A percentile compares a stretch with the other conserved stretches of the same genome.
phyloP scores from a whole-genome alignment of 2,797 vertebrate species.

The Ispidina lecontei region DNA sequence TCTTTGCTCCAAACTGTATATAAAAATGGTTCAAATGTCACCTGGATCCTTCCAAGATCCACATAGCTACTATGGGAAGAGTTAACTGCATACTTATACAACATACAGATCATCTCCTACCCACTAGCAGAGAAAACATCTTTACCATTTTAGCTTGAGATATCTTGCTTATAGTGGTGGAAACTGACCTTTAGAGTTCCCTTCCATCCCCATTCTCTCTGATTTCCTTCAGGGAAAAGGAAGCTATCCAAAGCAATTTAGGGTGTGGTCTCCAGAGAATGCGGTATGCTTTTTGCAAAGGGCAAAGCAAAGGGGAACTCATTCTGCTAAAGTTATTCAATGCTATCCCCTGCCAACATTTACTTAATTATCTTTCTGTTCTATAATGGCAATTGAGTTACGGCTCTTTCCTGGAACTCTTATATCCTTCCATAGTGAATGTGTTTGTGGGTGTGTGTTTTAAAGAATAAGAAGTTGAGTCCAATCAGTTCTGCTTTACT shows the following conservation, averaged over 20 bases:
- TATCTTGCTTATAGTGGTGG: neutral
- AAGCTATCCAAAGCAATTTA: constrained; percentile 38
- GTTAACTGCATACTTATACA: neutral
- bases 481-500: constrained; percentile 41
- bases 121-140: neutral
- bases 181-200: neutral
- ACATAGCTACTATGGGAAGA: neutral
- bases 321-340: constrained; percentile 52
- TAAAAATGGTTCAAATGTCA: neutral
- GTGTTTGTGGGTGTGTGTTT: constrained; percentile 47
- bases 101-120: neutral
- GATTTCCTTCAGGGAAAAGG: constrained; percentile 21
- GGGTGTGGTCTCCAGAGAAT: constrained; percentile 27
- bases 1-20: neutral
- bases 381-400: constrained; percentile 71
- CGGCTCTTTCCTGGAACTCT: constrained; percentile 63
- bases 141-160: neutral
- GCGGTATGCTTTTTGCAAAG: constrained; percentile 18
- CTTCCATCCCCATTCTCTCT: neutral
- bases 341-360: constrained; percentile 63
- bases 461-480: constrained; percentile 57
- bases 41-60: neutral
- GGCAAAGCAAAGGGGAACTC: constrained; percentile 47
- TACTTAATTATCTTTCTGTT: constrained; percentile 72
- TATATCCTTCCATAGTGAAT: constrained; percentile 37